A percentile compares a stretch with the other conserved stretches of the same genome.
These are phyloP conservation scores for Ooceraea biroi DNA, from an alignment of 1,140 invertebrate species.

Conservation along the genomic window DNA sequence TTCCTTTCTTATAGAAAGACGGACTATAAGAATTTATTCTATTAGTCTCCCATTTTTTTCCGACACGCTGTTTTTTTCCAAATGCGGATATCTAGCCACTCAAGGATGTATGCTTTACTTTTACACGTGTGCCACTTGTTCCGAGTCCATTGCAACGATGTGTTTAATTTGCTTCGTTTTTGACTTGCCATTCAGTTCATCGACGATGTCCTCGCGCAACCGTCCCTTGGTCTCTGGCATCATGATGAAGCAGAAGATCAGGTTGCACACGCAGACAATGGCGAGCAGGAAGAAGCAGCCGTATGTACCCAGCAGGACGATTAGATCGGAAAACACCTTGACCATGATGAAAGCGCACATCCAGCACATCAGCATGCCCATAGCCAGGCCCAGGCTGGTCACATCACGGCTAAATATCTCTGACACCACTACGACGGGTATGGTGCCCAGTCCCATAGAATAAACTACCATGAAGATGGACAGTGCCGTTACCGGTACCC, in stretches of 20 bases:
- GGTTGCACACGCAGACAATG: constrained; percentile 64
- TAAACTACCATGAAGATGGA: constrained; percentile 87
- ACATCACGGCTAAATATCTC: constrained; percentile 88
- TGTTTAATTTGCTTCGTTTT: neutral
- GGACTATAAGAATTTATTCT: neutral
- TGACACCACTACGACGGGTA: constrained; percentile 88
- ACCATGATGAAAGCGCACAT: constrained; percentile 86
- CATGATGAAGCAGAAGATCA: constrained; percentile 81
- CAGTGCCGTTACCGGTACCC: constrained; percentile 87
- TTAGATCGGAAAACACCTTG: constrained; percentile 83
- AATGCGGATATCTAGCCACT: neutral
- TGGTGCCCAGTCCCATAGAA: constrained; percentile 84
- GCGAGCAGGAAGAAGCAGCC: constrained; percentile 82
- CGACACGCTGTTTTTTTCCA: neutral
- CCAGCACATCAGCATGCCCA: constrained; percentile 86
- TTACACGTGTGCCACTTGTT: constrained; percentile 19
- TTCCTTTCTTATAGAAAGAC: too few species aligned
- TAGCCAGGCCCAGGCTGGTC: constrained; percentile 84
- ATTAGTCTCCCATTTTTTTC: neutral
- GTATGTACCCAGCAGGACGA: constrained; percentile 75
- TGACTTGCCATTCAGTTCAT: constrained; percentile 77
- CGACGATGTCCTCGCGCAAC: constrained; percentile 87
- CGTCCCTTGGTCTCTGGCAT: constrained; percentile 90
- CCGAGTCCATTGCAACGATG: neutral
- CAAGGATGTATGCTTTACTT: neutral